Evolutionary conservation across 2,797 vertebrate genomes (phyloP).

Genomic region (Hydrocynus forskahlii): DNA sequence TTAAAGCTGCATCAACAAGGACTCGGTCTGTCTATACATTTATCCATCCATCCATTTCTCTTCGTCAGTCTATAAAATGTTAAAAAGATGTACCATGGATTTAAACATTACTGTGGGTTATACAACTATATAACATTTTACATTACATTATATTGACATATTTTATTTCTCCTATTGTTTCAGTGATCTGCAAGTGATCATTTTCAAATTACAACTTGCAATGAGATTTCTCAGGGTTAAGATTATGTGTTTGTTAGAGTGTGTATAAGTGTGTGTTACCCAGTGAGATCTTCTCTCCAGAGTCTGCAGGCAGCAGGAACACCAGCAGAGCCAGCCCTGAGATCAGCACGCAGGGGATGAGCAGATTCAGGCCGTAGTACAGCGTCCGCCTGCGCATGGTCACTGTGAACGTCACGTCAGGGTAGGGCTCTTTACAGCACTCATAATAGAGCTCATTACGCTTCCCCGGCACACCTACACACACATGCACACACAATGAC

Average conservation of each 20-base stretch:
- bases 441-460: constrained; percentile 92
- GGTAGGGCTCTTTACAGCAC: constrained; percentile 92
- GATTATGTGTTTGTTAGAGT: not conserved
- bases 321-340: constrained; percentile 90
- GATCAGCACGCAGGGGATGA: constrained; percentile 91
- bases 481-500: constrained; percentile 23
- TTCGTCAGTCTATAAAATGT: too few relatives aligned
- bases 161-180: too few relatives aligned
- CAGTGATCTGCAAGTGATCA: too few relatives aligned
- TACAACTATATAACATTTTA: too few relatives aligned
- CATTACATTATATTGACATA: too few relatives aligned
- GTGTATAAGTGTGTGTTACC: constrained; percentile 70
- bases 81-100: too few relatives aligned
- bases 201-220: too few relatives aligned
- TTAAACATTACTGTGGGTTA: too few relatives aligned
- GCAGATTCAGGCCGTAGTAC: constrained; percentile 90
- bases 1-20: too few relatives aligned
- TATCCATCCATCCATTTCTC: too few relatives aligned
- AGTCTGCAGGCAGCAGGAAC: constrained; percentile 92
- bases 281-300: constrained; percentile 92
- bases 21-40: too few relatives aligned
- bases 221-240: not conserved
- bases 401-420: constrained; percentile 91
- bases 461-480: constrained; percentile 85
- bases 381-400: constrained; percentile 89